Percentiles rank a stretch among this genome's conserved stretches.
Evolutionary conservation across 1,140 invertebrate genomes (phyloP).

Genomic region (Adelges cooleyi): DNA sequence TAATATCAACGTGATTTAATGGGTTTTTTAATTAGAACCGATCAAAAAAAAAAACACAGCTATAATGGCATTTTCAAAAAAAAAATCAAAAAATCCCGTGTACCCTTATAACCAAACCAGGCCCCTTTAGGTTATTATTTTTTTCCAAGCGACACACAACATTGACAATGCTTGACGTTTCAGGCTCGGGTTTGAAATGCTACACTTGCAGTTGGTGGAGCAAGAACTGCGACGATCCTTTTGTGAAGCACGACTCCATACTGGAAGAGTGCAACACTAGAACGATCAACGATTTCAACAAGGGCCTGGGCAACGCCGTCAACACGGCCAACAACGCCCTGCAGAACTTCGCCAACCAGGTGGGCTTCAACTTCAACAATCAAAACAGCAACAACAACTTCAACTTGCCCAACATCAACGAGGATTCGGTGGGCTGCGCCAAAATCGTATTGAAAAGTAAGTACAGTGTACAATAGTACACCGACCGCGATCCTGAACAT

Average conservation of each 20-base stretch:
- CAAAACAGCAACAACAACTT: neutral
- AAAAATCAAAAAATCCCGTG: too few species aligned
- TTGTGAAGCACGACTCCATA: neutral
- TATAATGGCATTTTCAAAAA: too few species aligned
- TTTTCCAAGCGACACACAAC: too few species aligned
- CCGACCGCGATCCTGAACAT: neutral
- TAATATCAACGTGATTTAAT: too few species aligned
- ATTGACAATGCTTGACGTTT: too few species aligned
- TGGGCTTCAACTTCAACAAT: constrained; percentile 8
- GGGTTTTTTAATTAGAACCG: too few species aligned
- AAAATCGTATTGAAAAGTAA: constrained; percentile 15
- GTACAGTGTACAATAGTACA: neutral
- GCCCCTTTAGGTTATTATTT: too few species aligned
- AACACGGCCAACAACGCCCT: neutral
- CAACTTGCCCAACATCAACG: neutral
- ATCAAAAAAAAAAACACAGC: too few species aligned
- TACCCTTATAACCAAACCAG: too few species aligned
- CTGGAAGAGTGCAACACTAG: constrained; percentile 5
- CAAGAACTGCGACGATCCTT: constrained; percentile 1
- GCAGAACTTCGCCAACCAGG: constrained; percentile 9
- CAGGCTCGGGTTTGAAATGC: constrained; percentile 9
- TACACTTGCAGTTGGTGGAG: neutral
- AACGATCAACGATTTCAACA: constrained; percentile 7
- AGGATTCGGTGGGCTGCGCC: constrained; percentile 5
- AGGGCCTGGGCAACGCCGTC: neutral